phyloP scores from a whole-genome alignment of 2,888 invertebrate species.

The Tachina grossa region DNA sequence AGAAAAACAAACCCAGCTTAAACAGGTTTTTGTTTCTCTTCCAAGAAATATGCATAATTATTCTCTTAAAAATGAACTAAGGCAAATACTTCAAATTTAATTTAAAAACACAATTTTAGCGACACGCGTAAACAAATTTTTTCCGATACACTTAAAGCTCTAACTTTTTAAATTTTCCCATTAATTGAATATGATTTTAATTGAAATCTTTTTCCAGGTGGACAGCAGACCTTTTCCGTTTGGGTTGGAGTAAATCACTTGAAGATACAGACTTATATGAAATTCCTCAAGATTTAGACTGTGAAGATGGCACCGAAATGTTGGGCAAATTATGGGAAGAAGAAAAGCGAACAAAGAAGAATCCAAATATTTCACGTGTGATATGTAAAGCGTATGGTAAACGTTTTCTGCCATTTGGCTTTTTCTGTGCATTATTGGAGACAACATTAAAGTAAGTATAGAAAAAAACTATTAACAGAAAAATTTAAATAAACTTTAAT shows the following conservation, averaged over 20 bases:
- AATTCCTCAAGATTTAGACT: slow-evolving; percentile 83
- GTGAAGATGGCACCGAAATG: slow-evolving; percentile 83
- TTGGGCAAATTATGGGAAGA: slow-evolving; percentile 83
- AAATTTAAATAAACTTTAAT: no score
- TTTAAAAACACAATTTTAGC: background rate
- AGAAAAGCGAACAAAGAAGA: slow-evolving; percentile 78
- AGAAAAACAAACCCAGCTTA: background rate
- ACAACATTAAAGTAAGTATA: slow-evolving; percentile 78
- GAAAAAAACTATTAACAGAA: background rate
- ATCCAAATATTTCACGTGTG: slow-evolving; percentile 83
- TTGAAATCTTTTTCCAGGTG: slow-evolving; percentile 77
- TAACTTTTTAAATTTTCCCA: background rate
- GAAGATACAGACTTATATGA: slow-evolving; percentile 85
- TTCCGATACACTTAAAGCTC: background rate
- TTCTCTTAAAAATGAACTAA: background rate
- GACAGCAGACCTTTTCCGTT: slow-evolving; percentile 83
- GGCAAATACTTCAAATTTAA: background rate
- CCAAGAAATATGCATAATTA: background rate
- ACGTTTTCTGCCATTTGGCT: slow-evolving; percentile 78
- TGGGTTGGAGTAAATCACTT: slow-evolving; percentile 84
- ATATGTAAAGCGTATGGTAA: slow-evolving; percentile 83
- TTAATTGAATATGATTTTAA: background rate
- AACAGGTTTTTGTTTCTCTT: slow-evolving; percentile 10
- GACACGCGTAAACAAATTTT: background rate
- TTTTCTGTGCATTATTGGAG: slow-evolving; percentile 78